phyloP scores from a whole-genome alignment of 2,888 invertebrate species.

The Hydraecia micacea region DNA sequence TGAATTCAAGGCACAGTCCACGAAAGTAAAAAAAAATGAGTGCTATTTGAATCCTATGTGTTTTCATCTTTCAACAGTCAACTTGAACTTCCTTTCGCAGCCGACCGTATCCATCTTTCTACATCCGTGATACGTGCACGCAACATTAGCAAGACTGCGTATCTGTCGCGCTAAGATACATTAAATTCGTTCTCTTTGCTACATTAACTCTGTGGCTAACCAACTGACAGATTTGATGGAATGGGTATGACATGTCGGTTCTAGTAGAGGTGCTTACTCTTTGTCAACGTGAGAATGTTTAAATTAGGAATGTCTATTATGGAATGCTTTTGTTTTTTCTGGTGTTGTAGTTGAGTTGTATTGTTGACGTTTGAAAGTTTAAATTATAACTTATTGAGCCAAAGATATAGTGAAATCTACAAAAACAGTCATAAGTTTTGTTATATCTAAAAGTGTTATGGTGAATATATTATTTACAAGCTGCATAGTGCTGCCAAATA shows the following conservation, averaged over 20 bases:
- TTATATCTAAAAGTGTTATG: background rate
- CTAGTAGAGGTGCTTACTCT: conserved; percentile 43
- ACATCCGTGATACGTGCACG: conserved; percentile 67
- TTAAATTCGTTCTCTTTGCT: conserved; percentile 77
- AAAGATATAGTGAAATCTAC: background rate
- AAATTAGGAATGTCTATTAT: conserved; percentile 44
- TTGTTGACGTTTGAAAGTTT: background rate
- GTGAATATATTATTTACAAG: background rate
- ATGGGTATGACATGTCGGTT: conserved; percentile 46
- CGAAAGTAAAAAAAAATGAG: conserved; percentile 4
- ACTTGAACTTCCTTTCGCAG: conserved; percentile 44
- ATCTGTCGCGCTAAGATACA: conserved; percentile 67
- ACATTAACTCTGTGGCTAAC: conserved; percentile 74
- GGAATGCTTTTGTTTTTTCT: conserved; percentile 47
- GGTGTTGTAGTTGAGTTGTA: conserved; percentile 15
- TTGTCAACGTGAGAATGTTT: conserved; percentile 38
- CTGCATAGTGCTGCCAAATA: background rate
- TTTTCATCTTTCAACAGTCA: conserved; percentile 54
- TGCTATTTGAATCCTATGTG: conserved; percentile 40
- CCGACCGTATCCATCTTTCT: conserved; percentile 42
- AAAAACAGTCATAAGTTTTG: background rate
- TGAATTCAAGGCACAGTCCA: background rate
- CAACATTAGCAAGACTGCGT: conserved; percentile 76
- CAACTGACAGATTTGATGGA: conserved; percentile 60
- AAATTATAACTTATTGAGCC: no score